Evolutionary conservation across 1,140 invertebrate genomes (phyloP).

Genomic region (Ylistrum balloti): DNA sequence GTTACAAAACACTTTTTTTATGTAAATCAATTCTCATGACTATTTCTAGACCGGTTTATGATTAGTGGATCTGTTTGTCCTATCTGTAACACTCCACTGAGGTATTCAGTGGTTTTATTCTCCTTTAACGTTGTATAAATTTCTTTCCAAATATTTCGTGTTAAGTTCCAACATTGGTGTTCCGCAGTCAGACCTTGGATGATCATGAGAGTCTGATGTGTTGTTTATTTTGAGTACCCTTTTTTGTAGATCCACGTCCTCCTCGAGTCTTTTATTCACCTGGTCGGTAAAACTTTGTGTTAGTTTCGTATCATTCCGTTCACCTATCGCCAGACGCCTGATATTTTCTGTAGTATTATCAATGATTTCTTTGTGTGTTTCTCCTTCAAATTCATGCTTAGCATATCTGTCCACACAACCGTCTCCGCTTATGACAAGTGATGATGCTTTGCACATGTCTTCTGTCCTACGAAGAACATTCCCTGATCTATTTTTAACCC

Average conservation of each 20-base stretch:
- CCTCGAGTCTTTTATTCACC: not conserved
- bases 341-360: not conserved
- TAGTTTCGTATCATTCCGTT: not conserved
- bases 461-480: not conserved
- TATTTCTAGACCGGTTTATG: not conserved
- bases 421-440: not conserved
- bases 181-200: not conserved
- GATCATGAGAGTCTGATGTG: not conserved
- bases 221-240: no score
- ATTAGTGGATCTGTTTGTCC: not conserved
- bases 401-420: not conserved
- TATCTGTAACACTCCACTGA: not conserved
- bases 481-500: not conserved
- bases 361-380: not conserved
- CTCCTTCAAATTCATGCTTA: not conserved
- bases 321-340: not conserved
- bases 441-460: not conserved
- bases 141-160: not conserved
- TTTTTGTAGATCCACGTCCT: not conserved
- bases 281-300: not conserved
- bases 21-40: not conserved
- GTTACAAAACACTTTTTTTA: no score
- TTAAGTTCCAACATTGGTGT: slow-evolving; percentile 5
- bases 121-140: not conserved
- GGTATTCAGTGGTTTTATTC: not conserved